Conservation (phyloP, 2,888 invertebrate genomes). For the Ryuthela nishihirai region DNA sequence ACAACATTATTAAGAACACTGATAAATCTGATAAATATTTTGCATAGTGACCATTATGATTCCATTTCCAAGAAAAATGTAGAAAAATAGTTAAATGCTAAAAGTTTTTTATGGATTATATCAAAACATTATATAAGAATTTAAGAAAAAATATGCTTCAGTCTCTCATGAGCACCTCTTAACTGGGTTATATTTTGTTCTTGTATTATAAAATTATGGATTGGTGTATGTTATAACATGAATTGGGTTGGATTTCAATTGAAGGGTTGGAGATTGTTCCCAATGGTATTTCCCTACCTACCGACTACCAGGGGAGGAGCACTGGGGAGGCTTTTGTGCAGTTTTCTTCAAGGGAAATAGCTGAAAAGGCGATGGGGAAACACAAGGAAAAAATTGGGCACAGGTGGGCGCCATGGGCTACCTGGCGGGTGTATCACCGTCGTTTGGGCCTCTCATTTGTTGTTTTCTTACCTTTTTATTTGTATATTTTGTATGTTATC, state of each 20-base stretch:
- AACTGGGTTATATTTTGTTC: neutral
- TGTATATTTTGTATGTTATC: slow-evolving; percentile 3
- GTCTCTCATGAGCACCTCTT: neutral
- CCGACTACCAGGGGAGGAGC: slow-evolving; percentile 95
- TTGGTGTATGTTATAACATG: slow-evolving; percentile 10
- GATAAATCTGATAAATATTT: no score
- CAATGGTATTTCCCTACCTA: slow-evolving; percentile 96
- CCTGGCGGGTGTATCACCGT: slow-evolving; percentile 27
- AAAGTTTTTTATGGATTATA: no score
- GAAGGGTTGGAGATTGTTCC: slow-evolving; percentile 94
- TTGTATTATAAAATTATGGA: neutral
- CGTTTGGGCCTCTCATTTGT: slow-evolving; percentile 31
- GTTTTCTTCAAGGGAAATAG: slow-evolving; percentile 95
- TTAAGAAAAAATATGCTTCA: no score
- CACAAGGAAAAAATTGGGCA: slow-evolving; percentile 99
- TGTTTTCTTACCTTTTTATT: slow-evolving; percentile 10
- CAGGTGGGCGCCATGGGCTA: slow-evolving; percentile 66
- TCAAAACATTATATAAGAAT: no score
- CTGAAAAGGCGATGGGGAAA: slow-evolving; percentile 95
- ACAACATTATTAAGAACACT: no score
- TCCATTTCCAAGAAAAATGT: no score
- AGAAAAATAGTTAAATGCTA: no score
- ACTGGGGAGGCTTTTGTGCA: slow-evolving; percentile 99
- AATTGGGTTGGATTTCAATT: slow-evolving; percentile 48
- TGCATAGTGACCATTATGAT: no score